Evolutionary conservation across 2,797 vertebrate genomes (phyloP), one percentile per base, ranked within the genome.

Genomic region (Halcyon chelicuti): DNA sequence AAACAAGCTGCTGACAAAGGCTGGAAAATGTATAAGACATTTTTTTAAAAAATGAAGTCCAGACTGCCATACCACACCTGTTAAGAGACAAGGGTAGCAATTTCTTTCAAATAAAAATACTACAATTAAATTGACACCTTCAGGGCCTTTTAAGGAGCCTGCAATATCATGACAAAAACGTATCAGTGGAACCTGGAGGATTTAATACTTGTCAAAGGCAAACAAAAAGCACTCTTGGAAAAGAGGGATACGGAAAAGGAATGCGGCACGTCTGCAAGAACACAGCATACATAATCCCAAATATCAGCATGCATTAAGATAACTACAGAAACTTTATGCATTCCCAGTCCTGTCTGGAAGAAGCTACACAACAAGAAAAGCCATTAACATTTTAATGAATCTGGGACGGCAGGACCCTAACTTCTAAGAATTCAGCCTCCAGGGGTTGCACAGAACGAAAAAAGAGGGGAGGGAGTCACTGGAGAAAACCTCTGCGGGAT

Each of bases 351-450:
- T 51, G 70, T 84, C 79, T 95, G 68, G 75, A 86, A 96, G 72
- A 95, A 95, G 87, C 82, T 93, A 95, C 78, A 52, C 75, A 96
- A 93, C 93, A 84, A 91, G 93, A 96, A 94, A 91, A 81, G 13
- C 15, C 62, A 91, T 96, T 88, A 90, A 78, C 26, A 81, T 94
- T 83, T 90, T 94, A 80, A 95, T 72, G 65, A 95, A 80, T 22
- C 21, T 4, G n/a, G 82, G 42, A 94, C 61, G 49, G 57, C 57
- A 94, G 62, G 46, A 58, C 82, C 35, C 73, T 88, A 72, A 86
- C 11, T 54, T 89, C 29, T 65, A 92, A 61, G 74, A 87, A 95
- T 57, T 87, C 61, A 71, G 65, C 71, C 87, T 80, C 55, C 72
- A 75, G 79, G 49, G 6, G 1, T 10, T 89, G 49, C 2, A 3